phyloP scores from a whole-genome alignment of 2,797 vertebrate species.

The Notoglanidium macrostoma region DNA sequence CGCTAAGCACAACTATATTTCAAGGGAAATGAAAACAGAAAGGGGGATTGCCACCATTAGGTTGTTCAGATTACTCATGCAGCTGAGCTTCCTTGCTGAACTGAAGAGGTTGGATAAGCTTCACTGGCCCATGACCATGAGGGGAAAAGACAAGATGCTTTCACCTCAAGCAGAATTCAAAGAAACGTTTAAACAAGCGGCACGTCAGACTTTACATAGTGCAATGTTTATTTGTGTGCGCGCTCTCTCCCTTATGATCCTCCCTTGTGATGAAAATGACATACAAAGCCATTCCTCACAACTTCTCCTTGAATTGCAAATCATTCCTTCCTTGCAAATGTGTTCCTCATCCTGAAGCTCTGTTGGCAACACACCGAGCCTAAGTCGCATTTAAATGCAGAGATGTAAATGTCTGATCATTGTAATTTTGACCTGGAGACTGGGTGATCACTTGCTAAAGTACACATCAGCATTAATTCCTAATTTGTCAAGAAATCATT shows the following conservation, averaged over 20 bases:
- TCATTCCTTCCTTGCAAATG: not conserved
- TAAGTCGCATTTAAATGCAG: not conserved
- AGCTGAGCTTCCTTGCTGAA: constrained; percentile 24
- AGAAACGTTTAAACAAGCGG: constrained; percentile 13
- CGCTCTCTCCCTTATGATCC: not conserved
- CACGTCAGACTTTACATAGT: not conserved
- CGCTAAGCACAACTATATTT: constrained; percentile 19
- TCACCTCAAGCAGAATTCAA: constrained; percentile 16
- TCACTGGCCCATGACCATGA: constrained; percentile 5
- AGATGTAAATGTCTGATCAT: not conserved
- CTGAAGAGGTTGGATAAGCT: constrained; percentile 22
- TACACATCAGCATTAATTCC: not conserved
- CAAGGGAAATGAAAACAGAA: constrained; percentile 25
- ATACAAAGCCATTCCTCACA: constrained; percentile 1
- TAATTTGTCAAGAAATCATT: not conserved
- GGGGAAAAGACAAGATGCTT: not conserved
- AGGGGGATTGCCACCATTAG: constrained; percentile 23
- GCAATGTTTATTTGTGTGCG: not conserved
- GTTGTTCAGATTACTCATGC: constrained; percentile 14
- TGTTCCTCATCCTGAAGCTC: not conserved
- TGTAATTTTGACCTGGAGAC: not conserved
- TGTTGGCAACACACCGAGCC: not conserved
- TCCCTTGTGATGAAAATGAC: constrained; percentile 12
- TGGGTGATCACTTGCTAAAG: not conserved
- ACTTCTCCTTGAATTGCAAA: not conserved